A percentile compares a stretch with the other conserved stretches of the same genome.
Conservation (phyloP, 1,140 invertebrate species). For the Callitettix versicolor region DNA sequence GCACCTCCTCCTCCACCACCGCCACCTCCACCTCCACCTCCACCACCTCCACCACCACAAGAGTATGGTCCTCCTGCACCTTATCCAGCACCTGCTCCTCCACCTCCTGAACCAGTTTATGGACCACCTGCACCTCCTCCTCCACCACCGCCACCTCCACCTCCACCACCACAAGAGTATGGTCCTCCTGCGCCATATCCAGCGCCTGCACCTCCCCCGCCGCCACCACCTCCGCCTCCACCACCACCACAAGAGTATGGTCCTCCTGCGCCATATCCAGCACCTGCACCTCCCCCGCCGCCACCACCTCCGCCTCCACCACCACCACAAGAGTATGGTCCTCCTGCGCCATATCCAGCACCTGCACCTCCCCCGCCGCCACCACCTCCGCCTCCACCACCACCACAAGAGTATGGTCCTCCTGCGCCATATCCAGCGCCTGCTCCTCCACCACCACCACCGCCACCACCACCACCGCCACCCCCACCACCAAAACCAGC, state of each 20-base stretch:
- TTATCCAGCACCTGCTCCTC: no score
- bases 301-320: conserved; percentile 6
- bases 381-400: no score
- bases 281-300: neutral
- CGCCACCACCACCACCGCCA: no score
- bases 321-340: neutral
- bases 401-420: conserved; percentile 4
- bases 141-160: conserved; percentile 3
- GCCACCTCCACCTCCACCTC: conserved; percentile 15
- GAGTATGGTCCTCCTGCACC: no score
- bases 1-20: conserved; percentile 12
- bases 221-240: conserved; percentile 9
- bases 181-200: conserved; percentile 3
- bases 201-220: neutral
- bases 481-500: no score
- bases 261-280: neutral
- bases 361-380: no score
- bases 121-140: conserved; percentile 6
- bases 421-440: no score
- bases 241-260: neutral
- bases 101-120: no score
- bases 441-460: no score
- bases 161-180: conserved; percentile 3
- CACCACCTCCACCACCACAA: conserved; percentile 11
- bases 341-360: neutral